These are phyloP conservation scores for Nephrotoma appendiculata DNA, from an alignment of 2,888 invertebrate species.

Conservation along the genomic window DNA sequence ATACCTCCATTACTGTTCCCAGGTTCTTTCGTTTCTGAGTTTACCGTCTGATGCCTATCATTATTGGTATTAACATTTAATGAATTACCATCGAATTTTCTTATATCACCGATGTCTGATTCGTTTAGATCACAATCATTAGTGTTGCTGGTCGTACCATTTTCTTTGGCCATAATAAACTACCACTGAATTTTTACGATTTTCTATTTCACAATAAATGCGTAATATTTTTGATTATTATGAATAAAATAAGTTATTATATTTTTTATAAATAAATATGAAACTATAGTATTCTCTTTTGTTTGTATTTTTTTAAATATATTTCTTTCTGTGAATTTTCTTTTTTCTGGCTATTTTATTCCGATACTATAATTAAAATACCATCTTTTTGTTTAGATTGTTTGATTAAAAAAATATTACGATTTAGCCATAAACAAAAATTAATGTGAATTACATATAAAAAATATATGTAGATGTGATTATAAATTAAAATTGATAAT, in stretches of 20 bases:
- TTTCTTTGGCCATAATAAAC: constrained; percentile 3
- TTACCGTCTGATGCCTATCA: not conserved
- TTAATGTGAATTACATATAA: not conserved
- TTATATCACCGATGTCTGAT: not conserved
- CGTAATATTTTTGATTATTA: not conserved
- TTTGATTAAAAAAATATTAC: not conserved
- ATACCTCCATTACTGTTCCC: not conserved
- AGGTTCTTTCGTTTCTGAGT: not conserved
- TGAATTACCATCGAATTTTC: not conserved
- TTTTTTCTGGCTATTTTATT: not conserved
- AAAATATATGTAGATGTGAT: not conserved
- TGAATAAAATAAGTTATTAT: not conserved
- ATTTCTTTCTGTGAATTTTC: not conserved
- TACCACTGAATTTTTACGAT: not conserved
- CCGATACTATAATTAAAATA: not conserved
- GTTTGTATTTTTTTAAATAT: not conserved
- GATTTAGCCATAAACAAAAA: not conserved
- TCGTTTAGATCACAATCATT: not conserved
- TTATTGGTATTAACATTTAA: not conserved
- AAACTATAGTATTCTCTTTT: not conserved
- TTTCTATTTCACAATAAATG: not conserved
- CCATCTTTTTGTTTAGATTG: not conserved
- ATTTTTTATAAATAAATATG: not conserved
- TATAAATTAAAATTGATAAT: not conserved
- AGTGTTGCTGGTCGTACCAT: not conserved